Base-by-base conservation (phyloP, 2,888 invertebrate genomes). In the Agriotes lineatus region DNA sequence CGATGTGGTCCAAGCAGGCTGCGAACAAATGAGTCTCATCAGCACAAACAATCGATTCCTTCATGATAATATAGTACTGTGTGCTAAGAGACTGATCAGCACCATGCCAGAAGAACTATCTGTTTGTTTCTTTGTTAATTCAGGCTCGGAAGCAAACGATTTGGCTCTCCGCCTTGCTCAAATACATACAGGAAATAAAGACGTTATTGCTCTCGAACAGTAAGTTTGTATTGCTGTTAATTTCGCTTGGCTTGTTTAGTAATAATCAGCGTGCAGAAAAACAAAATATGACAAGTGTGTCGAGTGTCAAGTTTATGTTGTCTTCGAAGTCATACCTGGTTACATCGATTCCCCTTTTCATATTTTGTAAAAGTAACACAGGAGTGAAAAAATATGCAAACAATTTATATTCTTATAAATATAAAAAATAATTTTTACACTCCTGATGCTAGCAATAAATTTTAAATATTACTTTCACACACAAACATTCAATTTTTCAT, bases 71-170 rank as follows among this genome's bases (percentile, higher is more conserved):
- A 86, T 99, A 71, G 96, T 97, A 6, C 87, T 96, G 65, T 94
- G 96, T 77, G 98, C 97, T 2, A 89, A 95, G 80, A 90, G 92
- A 73, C 86, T 99, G 73, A 90, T 93, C 12, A 89, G 89, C 64
- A 92, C 95, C 2, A 87, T 99, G 85, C 99, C 99, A 0, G 90
- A 92, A 63, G 88, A 90, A 25, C 86, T 99, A 35, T 94, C 94
- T 14, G 95, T 97, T 2, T 97, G 97, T 80, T 99, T 94, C 86
- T 93, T 99, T 82, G 97, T 97, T 62, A 99, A 99, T 85, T 99
- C 99, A 0, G 99, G 99, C 7, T 99, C 98, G 4, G 99, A 99
- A 86, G 99, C 99, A 6, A 99, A 99, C 84, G 99, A 99, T 86
- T 88, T 99, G 76, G 99, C 99, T 0, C 84, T 99, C 39, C 90